Conservation (phyloP, 2,797 vertebrate genomes). For the Antrozous pallidus region DNA sequence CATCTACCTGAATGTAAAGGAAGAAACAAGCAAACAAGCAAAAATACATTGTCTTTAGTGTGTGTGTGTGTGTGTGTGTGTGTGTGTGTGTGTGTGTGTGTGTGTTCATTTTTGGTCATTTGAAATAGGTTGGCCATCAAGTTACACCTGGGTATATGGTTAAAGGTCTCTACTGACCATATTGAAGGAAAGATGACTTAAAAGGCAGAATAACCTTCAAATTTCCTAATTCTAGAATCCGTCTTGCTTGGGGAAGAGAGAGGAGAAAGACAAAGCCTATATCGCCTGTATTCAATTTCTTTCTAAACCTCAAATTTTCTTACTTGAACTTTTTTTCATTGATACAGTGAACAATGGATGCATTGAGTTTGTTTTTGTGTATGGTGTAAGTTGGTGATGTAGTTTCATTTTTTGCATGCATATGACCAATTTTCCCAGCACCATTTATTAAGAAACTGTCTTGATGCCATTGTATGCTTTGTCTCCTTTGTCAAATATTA, state of each 20-base stretch:
- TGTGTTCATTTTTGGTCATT: neutral
- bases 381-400: too few relatives aligned
- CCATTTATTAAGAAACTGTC: too few relatives aligned
- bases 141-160: neutral
- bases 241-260: neutral
- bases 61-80: neutral
- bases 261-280: neutral
- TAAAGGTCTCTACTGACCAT: neutral
- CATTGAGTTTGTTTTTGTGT: too few relatives aligned
- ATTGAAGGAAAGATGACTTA: neutral
- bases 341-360: neutral
- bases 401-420: too few relatives aligned
- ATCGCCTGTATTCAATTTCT: neutral
- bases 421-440: too few relatives aligned
- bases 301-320: neutral
- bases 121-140: neutral
- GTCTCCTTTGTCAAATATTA: too few relatives aligned
- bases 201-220: neutral
- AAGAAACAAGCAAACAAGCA: neutral
- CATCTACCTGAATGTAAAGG: neutral
- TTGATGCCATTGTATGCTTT: too few relatives aligned
- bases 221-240: neutral
- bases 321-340: constrained; percentile 36
- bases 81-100: neutral
- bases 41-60: neutral